A percentile compares a stretch with the other conserved stretches of the same genome.
Conservation (phyloP, 1,140 invertebrate species). For the Semibalanus balanoides region DNA sequence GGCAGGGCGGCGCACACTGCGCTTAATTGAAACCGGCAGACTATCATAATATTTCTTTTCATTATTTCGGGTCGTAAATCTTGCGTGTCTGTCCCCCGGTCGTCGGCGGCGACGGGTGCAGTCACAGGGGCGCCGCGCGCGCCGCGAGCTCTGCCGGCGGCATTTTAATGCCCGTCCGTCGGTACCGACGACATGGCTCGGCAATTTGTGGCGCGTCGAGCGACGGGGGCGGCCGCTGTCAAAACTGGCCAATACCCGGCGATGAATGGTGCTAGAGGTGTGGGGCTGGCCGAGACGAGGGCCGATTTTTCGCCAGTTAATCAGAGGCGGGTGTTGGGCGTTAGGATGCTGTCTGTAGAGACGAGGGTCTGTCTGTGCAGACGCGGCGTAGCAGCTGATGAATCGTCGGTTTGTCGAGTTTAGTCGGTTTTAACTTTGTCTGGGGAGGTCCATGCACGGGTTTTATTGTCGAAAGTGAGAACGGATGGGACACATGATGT, state of each 20-base stretch:
- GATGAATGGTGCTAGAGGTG: neutral
- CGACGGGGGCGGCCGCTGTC: neutral
- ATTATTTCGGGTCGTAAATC: neutral
- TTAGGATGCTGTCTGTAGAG: too few species aligned
- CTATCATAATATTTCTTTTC: slow-evolving; percentile 3
- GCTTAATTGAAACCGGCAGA: neutral
- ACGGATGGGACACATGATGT: too few species aligned
- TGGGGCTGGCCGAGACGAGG: neutral
- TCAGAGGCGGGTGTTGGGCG: neutral
- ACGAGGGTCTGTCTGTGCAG: too few species aligned
- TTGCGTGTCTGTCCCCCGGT: neutral
- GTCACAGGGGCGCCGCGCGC: too few species aligned
- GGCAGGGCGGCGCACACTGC: neutral
- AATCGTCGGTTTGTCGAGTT: too few species aligned
- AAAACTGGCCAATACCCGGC: neutral
- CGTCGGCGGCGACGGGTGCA: too few species aligned
- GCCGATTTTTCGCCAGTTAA: neutral
- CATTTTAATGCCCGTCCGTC: neutral
- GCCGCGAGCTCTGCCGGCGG: too few species aligned
- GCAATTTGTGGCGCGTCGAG: neutral
- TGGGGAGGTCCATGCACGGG: too few species aligned
- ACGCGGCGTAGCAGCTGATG: too few species aligned
- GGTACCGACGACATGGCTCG: neutral
- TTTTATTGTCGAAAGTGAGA: too few species aligned
- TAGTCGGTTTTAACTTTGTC: too few species aligned